Percentiles rank a stretch among this genome's conserved stretches.
Evolutionary conservation across 2,888 invertebrate genomes (phyloP).

Genomic region (Eristalis arbustorum): DNA sequence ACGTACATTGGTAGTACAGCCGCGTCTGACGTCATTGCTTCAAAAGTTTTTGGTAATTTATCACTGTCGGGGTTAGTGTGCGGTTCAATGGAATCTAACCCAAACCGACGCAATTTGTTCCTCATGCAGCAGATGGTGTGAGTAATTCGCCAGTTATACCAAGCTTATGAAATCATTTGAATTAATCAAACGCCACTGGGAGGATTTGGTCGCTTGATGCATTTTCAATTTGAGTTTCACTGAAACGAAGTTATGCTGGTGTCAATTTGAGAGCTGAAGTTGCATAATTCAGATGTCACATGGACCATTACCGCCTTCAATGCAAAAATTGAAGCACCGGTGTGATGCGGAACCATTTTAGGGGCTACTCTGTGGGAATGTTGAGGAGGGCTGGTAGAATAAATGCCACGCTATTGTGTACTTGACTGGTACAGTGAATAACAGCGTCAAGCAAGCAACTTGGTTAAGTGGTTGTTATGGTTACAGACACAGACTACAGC

Average conservation of each 20-base stretch:
- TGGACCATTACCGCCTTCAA: background rate
- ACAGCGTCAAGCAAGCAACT: too few relatives aligned
- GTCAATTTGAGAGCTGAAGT: background rate
- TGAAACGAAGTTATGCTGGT: background rate
- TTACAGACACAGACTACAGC: too few relatives aligned
- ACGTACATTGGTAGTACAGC: background rate
- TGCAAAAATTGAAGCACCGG: too few relatives aligned
- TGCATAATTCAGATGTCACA: background rate
- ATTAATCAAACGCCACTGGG: background rate
- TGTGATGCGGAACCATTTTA: too few relatives aligned
- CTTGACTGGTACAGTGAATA: too few relatives aligned
- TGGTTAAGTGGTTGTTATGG: too few relatives aligned
- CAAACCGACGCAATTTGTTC: background rate
- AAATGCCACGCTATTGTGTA: too few relatives aligned
- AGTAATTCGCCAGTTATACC: background rate
- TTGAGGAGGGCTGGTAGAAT: too few relatives aligned
- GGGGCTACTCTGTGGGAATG: too few relatives aligned
- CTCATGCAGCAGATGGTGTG: background rate
- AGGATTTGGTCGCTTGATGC: background rate
- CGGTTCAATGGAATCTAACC: background rate
- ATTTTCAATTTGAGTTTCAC: background rate
- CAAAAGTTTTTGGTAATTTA: conserved; percentile 12
- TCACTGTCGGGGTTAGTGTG: conserved; percentile 18
- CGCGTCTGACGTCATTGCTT: background rate
- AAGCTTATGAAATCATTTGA: background rate